phyloP scores from a whole-genome alignment of 2,888 invertebrate species.

The Plemyria rubiginata region DNA sequence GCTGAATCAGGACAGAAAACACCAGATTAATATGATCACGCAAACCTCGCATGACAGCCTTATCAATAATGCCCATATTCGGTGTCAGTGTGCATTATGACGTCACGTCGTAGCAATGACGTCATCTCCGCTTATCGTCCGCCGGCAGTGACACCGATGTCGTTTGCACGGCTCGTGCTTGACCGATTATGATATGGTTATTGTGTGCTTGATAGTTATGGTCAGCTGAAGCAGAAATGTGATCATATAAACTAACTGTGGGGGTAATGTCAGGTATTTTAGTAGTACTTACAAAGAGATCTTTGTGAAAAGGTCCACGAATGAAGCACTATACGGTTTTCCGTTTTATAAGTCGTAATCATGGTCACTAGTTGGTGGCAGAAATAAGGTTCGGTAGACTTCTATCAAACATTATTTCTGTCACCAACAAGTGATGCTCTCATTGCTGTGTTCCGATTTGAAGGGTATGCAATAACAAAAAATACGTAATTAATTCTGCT shows the following conservation, averaged over 20 bases:
- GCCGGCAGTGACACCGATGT: constrained; percentile 30
- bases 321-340: too few species aligned
- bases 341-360: too few species aligned
- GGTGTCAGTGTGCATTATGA: constrained; percentile 38
- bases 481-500: too few species aligned
- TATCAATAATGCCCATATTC: constrained; percentile 25
- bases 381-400: too few species aligned
- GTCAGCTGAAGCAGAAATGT: background rate
- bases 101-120: constrained; percentile 35
- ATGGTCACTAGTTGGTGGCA: too few species aligned
- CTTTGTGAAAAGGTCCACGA: too few species aligned
- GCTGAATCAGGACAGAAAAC: background rate
- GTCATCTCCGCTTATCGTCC: constrained; percentile 41
- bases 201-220: constrained; percentile 2
- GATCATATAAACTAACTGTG: background rate
- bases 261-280: too few species aligned
- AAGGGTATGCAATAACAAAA: too few species aligned
- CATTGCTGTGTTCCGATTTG: too few species aligned
- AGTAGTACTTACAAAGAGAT: too few species aligned
- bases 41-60: constrained; percentile 8
- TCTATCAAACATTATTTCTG: too few species aligned
- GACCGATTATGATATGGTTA: constrained; percentile 23
- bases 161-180: constrained; percentile 18
- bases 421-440: too few species aligned
- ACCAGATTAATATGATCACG: background rate